phyloP scores from a whole-genome alignment of 2,113 vertebrate genomes.

The Cervus canadensis region DNA sequence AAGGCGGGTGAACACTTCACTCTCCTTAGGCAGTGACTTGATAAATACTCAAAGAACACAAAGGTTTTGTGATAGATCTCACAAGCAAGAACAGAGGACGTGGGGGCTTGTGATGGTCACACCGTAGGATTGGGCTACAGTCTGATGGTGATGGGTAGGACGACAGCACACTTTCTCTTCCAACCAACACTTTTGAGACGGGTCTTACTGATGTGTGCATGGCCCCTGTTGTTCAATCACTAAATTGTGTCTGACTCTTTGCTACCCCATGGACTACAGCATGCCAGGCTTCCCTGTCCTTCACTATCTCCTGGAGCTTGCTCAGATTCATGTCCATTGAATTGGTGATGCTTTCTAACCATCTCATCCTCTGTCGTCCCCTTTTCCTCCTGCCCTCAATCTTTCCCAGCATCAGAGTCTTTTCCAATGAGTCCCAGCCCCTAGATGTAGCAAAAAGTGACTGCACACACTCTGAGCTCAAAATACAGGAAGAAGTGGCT shows the following conservation, averaged over 20 bases:
- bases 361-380: background rate
- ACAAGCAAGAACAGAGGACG: background rate
- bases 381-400: background rate
- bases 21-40: background rate
- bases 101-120: accelerated
- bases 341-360: background rate
- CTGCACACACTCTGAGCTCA: background rate
- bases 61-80: background rate
- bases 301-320: accelerated
- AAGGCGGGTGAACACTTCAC: accelerated
- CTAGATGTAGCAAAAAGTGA: background rate
- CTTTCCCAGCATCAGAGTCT: background rate
- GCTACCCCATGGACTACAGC: background rate
- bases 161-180: background rate
- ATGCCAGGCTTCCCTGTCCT: background rate
- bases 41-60: background rate
- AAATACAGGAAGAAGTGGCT: background rate
- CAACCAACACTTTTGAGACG: accelerated
- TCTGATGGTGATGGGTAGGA: background rate
- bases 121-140: accelerated
- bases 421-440: background rate
- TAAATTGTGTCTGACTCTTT: background rate
- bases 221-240: background rate
- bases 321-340: background rate
- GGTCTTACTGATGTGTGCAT: accelerated